These are phyloP conservation scores for Plectrocnemia conspersa DNA, from an alignment of 1,140 invertebrate genomes.

Conservation along the genomic window DNA sequence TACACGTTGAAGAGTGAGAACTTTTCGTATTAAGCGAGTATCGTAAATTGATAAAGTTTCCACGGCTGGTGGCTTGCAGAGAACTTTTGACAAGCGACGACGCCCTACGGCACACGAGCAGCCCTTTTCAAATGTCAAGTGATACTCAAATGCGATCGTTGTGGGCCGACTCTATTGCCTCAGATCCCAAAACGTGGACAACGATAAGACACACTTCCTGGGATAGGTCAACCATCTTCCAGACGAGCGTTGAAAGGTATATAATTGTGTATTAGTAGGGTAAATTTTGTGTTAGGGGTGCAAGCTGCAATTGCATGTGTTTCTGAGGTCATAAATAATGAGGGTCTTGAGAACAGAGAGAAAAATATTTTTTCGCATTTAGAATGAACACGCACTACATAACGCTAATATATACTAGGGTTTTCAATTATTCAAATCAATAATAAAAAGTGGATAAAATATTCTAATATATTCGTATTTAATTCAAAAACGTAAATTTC, in stretches of 20 bases:
- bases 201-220: slow-evolving; percentile 1
- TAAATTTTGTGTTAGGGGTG: no score
- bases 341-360: no score
- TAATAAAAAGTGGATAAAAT: no score
- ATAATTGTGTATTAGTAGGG: no score
- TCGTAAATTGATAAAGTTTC: slow-evolving; percentile 9
- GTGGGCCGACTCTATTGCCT: neutral
- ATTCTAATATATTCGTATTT: no score
- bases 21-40: slow-evolving; percentile 9
- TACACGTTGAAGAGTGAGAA: neutral
- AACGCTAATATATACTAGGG: no score
- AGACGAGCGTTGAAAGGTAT: neutral
- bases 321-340: no score
- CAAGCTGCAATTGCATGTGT: no score
- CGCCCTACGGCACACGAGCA: neutral
- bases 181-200: neutral
- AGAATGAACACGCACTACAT: no score
- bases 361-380: no score
- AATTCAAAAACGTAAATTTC: no score
- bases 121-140: slow-evolving; percentile 5
- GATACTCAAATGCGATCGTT: neutral
- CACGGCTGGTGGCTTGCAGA: neutral
- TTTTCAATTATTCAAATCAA: no score
- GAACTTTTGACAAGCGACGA: slow-evolving; percentile 3
- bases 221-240: neutral